Conservation (phyloP, 2,113 vertebrate genomes). For the Proterorhinus semilunaris region DNA sequence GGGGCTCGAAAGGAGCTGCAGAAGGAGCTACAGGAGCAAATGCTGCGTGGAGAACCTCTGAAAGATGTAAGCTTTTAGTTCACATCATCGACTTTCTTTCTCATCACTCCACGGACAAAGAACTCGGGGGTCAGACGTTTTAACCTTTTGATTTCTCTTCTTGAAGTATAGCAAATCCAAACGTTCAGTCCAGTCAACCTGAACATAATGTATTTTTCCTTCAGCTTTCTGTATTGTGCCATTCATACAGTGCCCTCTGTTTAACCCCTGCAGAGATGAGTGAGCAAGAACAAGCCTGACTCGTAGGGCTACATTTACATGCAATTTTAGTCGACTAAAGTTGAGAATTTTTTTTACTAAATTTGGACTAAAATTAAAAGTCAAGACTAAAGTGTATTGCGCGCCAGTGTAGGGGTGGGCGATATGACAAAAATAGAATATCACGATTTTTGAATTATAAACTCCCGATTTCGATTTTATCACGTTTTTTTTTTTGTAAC, state of each 20-base stretch:
- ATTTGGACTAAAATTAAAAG: too few relatives aligned
- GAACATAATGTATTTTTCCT: slow-evolving; percentile 26
- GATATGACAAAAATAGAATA: too few relatives aligned
- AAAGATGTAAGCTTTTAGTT: slow-evolving; percentile 82
- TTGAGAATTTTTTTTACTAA: too few relatives aligned
- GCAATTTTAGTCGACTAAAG: too few relatives aligned
- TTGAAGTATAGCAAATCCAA: slow-evolving; percentile 25
- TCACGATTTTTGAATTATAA: too few relatives aligned
- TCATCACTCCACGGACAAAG: neutral
- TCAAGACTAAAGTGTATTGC: too few relatives aligned
- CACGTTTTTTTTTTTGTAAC: too few relatives aligned
- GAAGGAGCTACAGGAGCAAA: slow-evolving; percentile 94
- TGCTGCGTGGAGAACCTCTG: slow-evolving; percentile 90
- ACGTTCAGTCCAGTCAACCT: slow-evolving; percentile 31
- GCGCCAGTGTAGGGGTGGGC: too few relatives aligned
- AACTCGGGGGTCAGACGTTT: slow-evolving; percentile 11
- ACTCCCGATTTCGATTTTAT: too few relatives aligned
- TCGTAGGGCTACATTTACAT: too few relatives aligned
- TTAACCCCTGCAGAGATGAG: too few relatives aligned
- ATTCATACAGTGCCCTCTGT: neutral
- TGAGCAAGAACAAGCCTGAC: too few relatives aligned
- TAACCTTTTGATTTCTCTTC: slow-evolving; percentile 30
- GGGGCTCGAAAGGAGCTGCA: slow-evolving; percentile 96
- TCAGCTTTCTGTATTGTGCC: slow-evolving; percentile 9
- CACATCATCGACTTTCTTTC: neutral